Evolutionary conservation across 2,113 vertebrate species (phyloP).

Genomic region (Oryzias javanicus): DNA sequence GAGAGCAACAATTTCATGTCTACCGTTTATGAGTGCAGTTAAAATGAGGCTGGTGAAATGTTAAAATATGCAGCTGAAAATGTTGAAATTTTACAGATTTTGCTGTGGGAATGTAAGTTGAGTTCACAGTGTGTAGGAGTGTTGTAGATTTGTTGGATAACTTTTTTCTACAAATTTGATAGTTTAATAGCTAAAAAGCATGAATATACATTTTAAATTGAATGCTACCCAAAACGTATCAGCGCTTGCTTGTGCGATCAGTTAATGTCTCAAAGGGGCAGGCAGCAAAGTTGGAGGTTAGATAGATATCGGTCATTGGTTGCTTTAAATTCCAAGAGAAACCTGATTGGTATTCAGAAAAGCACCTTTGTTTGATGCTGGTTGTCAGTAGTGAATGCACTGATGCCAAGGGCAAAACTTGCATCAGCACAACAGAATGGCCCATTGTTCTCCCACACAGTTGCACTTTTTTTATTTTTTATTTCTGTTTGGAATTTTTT

Average conservation of each 20-base stretch:
- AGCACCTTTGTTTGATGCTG: conserved; percentile 48
- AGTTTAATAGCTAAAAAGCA: too few species aligned
- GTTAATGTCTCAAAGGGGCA: conserved; percentile 33
- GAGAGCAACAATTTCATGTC: not conserved
- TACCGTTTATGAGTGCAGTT: conserved; percentile 17
- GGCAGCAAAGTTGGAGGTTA: conserved; percentile 26
- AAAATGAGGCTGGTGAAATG: conserved; percentile 28
- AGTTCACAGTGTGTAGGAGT: conserved; percentile 4
- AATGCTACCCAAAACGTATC: conserved; percentile 12
- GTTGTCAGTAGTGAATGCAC: conserved; percentile 61
- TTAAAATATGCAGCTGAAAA: conserved; percentile 22
- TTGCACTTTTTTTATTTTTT: conserved; percentile 11
- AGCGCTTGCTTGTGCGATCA: conserved; percentile 35
- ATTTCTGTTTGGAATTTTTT: conserved; percentile 8
- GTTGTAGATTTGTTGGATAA: not conserved
- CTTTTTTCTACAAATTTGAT: too few species aligned
- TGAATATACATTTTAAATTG: not conserved
- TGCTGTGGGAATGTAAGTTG: not conserved
- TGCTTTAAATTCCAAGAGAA: conserved; percentile 32
- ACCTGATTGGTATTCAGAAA: conserved; percentile 64
- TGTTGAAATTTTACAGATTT: too few species aligned
- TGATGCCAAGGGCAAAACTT: conserved; percentile 68
- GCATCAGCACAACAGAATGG: conserved; percentile 54
- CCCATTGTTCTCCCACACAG: conserved; percentile 2
- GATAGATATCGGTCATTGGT: conserved; percentile 39